Percentiles rank a stretch among this genome's conserved stretches.
Conservation (phyloP, 2,888 invertebrate species). For the Clanis bilineata region DNA sequence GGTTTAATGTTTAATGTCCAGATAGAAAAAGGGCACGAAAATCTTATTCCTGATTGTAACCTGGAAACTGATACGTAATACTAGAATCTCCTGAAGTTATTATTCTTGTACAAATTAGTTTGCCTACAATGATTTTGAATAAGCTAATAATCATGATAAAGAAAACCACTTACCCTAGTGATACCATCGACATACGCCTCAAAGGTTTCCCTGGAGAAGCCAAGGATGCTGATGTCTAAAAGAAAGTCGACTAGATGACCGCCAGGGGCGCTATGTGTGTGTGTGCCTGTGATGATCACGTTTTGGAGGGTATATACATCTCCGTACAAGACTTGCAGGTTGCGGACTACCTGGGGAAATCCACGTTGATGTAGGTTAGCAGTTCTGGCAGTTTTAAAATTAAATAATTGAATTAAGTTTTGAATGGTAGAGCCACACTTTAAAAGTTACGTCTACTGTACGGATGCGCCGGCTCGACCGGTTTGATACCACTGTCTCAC, state of each 20-base stretch:
- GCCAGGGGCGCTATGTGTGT: constrained; percentile 94
- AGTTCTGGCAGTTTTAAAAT: too few species aligned
- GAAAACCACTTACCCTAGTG: constrained; percentile 62
- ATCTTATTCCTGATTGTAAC: too few species aligned
- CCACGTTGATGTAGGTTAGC: not conserved
- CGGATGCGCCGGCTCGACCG: too few species aligned
- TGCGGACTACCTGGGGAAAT: constrained; percentile 85
- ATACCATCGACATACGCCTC: constrained; percentile 71
- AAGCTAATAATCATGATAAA: not conserved
- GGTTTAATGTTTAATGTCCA: too few species aligned
- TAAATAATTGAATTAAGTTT: too few species aligned
- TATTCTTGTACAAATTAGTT: too few species aligned
- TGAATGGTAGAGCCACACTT: too few species aligned
- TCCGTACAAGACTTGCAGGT: constrained; percentile 85
- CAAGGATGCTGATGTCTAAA: constrained; percentile 92
- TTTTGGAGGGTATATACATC: constrained; percentile 88
- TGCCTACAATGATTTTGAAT: not conserved
- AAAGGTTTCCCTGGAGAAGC: constrained; percentile 81
- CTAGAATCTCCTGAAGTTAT: too few species aligned
- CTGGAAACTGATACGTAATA: too few species aligned
- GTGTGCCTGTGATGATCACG: constrained; percentile 93
- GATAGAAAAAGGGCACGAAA: too few species aligned
- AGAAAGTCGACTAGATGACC: constrained; percentile 93
- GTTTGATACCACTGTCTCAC: too few species aligned
- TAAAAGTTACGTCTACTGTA: too few species aligned